Evolutionary conservation across 2,113 vertebrate genomes (phyloP), one percentile per base, ranked within the genome.

Genomic region (Oreochromis tanganicae): DNA sequence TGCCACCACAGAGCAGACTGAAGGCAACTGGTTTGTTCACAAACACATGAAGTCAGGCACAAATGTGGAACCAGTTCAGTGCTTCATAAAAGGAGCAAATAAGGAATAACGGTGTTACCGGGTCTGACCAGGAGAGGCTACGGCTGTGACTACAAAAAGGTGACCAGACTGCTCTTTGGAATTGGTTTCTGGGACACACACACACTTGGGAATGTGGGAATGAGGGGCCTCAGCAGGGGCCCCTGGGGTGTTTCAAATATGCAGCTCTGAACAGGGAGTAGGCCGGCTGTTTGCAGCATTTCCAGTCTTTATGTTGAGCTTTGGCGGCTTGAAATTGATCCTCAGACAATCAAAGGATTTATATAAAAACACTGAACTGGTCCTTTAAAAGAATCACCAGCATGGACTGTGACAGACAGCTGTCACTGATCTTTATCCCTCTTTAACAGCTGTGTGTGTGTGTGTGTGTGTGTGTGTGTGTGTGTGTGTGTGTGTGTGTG

Each of bases 341-440:
- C 68, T 73, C 13, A 21, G 14, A 11, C 8, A 0, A 9, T 16
- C 50, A 36, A 21, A 80, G 32, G 50, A 80, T 80, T 55, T 38
- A 0, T 56, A 10, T 50, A 50, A 78, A 78, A 32, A 32, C 24
- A 75, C 9, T 78, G 71, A 78, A 50, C 71, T 32, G 16, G 16
- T 78, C 43, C 57, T 86, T 59, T 54, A 61, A 83, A 2, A 66
- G 6, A 78, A 61, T 24, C 13, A 16, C 0, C 12, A 17, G 36
- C 24, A 5, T 8, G n/a, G 7, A 43, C 14, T 17, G 8, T 43
- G 52, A 80, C 78, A 11, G 80, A 80, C 29, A 36, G 61, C 71
- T 61, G 82, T 85, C 83, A 89, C 87, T 89, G 88, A 85, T 83
- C 61, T 87, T 54, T 43, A 68, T 6, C 54, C 55, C 75, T 43